A percentile compares a stretch with the other conserved stretches of the same genome.
These are phyloP conservation scores for Thamnophis sirtalis DNA, from an alignment of 2,113 vertebrate species.

Conservation along the genomic window DNA sequence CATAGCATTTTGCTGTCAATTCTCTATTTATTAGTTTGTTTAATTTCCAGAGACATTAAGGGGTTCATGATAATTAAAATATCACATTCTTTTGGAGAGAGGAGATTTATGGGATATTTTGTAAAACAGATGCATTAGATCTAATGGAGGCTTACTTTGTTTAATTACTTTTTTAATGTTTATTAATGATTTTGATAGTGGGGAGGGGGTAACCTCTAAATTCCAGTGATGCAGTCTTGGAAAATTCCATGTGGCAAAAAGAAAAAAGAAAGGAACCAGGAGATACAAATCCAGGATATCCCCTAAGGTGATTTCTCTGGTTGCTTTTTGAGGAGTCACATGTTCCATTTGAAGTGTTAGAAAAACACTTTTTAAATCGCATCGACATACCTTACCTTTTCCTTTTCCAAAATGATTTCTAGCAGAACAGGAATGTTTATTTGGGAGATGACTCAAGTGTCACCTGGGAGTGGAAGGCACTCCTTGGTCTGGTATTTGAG, in stretches of 20 bases:
- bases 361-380: constrained; percentile 1
- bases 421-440: constrained; percentile 38
- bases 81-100: not conserved
- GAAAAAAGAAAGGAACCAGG: not conserved
- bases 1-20: not conserved
- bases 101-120: not conserved
- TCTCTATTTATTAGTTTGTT: not conserved
- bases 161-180: not conserved
- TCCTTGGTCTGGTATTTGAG: constrained; percentile 10
- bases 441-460: constrained; percentile 44
- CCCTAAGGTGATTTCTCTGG: not conserved
- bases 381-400: constrained; percentile 5
- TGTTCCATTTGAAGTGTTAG: not conserved
- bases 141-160: not conserved
- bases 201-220: not conserved
- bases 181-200: no score
- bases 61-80: not conserved
- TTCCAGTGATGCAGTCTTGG: not conserved
- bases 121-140: not conserved
- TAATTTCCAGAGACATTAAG: not conserved
- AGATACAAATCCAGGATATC: not conserved
- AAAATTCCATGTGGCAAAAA: not conserved
- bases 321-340: not conserved
- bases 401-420: constrained; percentile 6
- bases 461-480: constrained; percentile 33